Evolutionary conservation across 1,140 invertebrate species (phyloP).

Genomic region (Drosophila santomea): DNA sequence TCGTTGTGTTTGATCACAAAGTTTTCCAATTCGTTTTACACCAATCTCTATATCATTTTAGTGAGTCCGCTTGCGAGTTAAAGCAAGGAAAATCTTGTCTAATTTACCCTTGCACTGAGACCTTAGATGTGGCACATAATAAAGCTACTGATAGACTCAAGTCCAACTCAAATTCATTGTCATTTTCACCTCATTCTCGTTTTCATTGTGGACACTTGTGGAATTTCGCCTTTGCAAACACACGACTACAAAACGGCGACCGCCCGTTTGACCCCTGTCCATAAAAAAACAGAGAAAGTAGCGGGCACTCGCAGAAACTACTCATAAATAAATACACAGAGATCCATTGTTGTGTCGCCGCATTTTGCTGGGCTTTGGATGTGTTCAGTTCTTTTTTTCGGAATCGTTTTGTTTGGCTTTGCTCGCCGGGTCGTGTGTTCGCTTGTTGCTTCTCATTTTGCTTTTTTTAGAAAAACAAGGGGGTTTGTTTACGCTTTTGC

Average conservation of each 20-base stretch:
- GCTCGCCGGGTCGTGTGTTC: slow-evolving; percentile 56
- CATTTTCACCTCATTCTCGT: slow-evolving; percentile 52
- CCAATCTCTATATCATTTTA: too few relatives aligned
- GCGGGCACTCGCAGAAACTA: slow-evolving; percentile 54
- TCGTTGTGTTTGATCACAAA: too few relatives aligned
- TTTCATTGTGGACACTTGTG: slow-evolving; percentile 61
- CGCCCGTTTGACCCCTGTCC: slow-evolving; percentile 67
- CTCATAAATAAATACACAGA: slow-evolving; percentile 74
- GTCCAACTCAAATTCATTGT: slow-evolving; percentile 59
- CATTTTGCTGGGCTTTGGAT: slow-evolving; percentile 36
- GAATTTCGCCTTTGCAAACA: slow-evolving; percentile 73
- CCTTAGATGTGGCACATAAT: slow-evolving; percentile 31
- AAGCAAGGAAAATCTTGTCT: neutral
- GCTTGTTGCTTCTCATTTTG: slow-evolving; percentile 28
- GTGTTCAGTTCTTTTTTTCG: slow-evolving; percentile 14
- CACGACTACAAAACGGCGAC: slow-evolving; percentile 50
- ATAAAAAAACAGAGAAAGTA: slow-evolving; percentile 18
- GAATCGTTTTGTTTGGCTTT: slow-evolving; percentile 74
- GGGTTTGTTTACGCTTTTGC: slow-evolving; percentile 38
- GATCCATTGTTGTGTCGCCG: slow-evolving; percentile 56
- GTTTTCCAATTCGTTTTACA: too few relatives aligned
- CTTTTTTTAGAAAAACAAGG: slow-evolving; percentile 6
- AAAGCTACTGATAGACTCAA: slow-evolving; percentile 30
- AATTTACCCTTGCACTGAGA: slow-evolving; percentile 19
- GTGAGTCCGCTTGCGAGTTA: neutral